Evolutionary conservation across 2,888 invertebrate species (phyloP), one percentile per base, ranked within the genome.

Genomic region (Raillietiella orientalis): DNA sequence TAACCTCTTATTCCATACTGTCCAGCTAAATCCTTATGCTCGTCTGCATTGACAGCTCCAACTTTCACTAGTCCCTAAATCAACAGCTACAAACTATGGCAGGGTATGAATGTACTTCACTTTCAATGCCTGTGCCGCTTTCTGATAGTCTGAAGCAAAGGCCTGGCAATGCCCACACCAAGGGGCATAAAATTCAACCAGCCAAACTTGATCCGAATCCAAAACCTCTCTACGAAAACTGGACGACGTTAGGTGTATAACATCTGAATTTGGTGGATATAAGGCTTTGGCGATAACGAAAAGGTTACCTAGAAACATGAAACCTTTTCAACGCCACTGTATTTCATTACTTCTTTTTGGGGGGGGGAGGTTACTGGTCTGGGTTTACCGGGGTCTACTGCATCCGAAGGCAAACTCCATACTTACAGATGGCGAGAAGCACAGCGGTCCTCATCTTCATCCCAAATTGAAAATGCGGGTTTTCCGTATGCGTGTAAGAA

Each of bases 101-200:
- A n/a, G n/a, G 19, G 6, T 8, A 19, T 19, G n/a, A 19, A 19
- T 19, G 19, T 8, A 19, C 19, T 24, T 33, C 53, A 71, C 74
- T 59, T 82, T 87, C 0, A 96, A 50, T 0, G 82, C 87, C 34
- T 58, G 62, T 2, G 93, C 90, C 26, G 77, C 67, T 52, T 90
- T 90, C 32, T 69, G 63, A 50, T 84, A 93, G 43, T 90, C 90
- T 2, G 84, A 72, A 22, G 67, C 77, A 22, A 96, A 53, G 31
- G 58, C 60, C 45, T 87, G 65, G 47, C 93, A 58, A 38, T 58
- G 56, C 8, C 74, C 77, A 46, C 74, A 90, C 90, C 90, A 93
- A 2, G 87, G 84, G 2, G 93, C 90, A 46, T 59, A 87, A 48
- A 82, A 87, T 42, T 96, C 90, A 2, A 96, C 74, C 29, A 96